Evolutionary conservation across 2,888 invertebrate species (phyloP).

Genomic region (Piscicola geometra): DNA sequence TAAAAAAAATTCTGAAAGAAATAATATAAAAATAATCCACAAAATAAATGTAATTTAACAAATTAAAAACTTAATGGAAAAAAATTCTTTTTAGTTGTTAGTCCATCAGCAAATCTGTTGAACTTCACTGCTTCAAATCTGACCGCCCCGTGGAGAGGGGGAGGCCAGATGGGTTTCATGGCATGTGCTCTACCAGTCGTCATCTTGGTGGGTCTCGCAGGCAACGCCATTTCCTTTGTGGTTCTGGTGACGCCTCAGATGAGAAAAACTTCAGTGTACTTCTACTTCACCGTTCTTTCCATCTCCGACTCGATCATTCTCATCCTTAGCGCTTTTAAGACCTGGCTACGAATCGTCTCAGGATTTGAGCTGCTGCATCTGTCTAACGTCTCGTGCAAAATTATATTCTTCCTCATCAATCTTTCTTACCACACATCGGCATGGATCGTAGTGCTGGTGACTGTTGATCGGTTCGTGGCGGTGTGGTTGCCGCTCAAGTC

Average conservation of each 20-base stretch:
- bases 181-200: slow-evolving; percentile 38
- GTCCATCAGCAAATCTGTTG: no score
- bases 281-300: slow-evolving; percentile 50
- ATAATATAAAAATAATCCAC: no score
- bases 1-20: no score
- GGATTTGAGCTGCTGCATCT: slow-evolving; percentile 50
- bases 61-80: no score
- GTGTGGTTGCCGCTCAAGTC: slow-evolving; percentile 41
- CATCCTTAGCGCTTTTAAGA: slow-evolving; percentile 50
- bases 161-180: background rate
- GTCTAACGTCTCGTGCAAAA: slow-evolving; percentile 48
- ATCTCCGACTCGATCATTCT: slow-evolving; percentile 50
- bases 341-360: slow-evolving; percentile 48
- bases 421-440: slow-evolving; percentile 43
- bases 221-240: slow-evolving; percentile 49
- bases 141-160: background rate
- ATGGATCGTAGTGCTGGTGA: slow-evolving; percentile 41
- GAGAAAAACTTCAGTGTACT: slow-evolving; percentile 50
- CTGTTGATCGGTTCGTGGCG: slow-evolving; percentile 40
- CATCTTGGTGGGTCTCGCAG: slow-evolving; percentile 47
- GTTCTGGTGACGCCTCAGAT: slow-evolving; percentile 48
- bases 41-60: no score
- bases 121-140: background rate
- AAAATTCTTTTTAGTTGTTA: no score
- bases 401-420: slow-evolving; percentile 48